Percentiles rank a stretch among this genome's conserved stretches.
Evolutionary conservation across 2,888 invertebrate genomes (phyloP).

Genomic region (Petrolisthes manimaculis): DNA sequence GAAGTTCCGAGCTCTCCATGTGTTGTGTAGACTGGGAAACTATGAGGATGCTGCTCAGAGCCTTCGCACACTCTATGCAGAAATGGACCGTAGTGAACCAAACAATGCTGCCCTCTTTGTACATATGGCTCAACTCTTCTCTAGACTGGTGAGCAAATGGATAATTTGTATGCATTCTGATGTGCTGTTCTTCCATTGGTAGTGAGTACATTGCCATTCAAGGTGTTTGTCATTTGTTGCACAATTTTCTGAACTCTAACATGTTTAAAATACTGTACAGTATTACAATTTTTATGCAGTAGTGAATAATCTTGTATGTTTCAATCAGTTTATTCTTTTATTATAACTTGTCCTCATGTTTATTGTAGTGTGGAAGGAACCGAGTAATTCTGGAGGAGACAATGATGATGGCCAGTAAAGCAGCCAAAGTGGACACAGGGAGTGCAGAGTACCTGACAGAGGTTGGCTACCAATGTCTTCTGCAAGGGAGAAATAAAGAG

Average conservation of each 20-base stretch:
- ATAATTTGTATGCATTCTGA: neutral
- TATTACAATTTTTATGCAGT: neutral
- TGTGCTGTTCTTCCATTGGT: neutral
- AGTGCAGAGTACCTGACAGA: slow-evolving; percentile 83
- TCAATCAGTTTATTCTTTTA: no score
- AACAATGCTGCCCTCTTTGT: slow-evolving; percentile 81
- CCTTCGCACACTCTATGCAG: slow-evolving; percentile 78
- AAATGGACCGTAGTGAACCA: slow-evolving; percentile 81
- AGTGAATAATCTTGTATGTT: no score
- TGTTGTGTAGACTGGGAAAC: slow-evolving; percentile 83
- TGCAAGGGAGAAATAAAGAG: slow-evolving; percentile 82
- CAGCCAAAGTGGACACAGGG: slow-evolving; percentile 79
- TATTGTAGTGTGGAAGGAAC: slow-evolving; percentile 71
- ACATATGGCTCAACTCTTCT: slow-evolving; percentile 77
- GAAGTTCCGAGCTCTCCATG: slow-evolving; percentile 77
- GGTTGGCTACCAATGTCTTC: slow-evolving; percentile 83
- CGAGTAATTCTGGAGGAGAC: slow-evolving; percentile 80
- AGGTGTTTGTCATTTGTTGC: no score
- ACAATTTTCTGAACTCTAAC: no score
- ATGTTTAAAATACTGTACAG: no score
- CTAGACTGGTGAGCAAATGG: slow-evolving; percentile 77
- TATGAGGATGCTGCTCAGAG: slow-evolving; percentile 79
- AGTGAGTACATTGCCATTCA: neutral
- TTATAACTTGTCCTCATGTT: no score
- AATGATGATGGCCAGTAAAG: slow-evolving; percentile 82